These are phyloP conservation scores for Drusus annulatus DNA, from an alignment of 1,140 invertebrate species.

Conservation along the genomic window DNA sequence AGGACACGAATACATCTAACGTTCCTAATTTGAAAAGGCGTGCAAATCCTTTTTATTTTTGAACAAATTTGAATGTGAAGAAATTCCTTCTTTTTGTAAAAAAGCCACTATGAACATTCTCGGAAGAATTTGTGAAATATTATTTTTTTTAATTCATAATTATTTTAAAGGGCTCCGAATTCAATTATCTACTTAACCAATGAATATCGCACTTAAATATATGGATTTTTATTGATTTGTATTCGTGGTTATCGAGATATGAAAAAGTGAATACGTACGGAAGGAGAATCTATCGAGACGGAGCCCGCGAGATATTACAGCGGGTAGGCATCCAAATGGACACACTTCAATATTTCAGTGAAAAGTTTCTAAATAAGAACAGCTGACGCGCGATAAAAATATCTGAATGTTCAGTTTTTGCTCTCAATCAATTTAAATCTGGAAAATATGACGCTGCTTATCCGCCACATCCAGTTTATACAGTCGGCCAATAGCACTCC, in stretches of 20 bases:
- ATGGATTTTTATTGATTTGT: too few relatives aligned
- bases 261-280: too few relatives aligned
- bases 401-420: constrained; percentile 26
- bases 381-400: constrained; percentile 31
- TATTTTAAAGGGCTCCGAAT: too few relatives aligned
- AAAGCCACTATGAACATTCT: too few relatives aligned
- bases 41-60: neutral
- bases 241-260: too few relatives aligned
- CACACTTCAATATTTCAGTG: constrained; percentile 17
- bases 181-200: too few relatives aligned
- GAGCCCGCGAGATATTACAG: neutral
- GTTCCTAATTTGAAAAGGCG: constrained; percentile 27
- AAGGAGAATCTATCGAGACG: too few relatives aligned
- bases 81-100: too few relatives aligned
- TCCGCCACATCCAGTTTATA: constrained; percentile 13
- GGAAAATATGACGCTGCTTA: constrained; percentile 36
- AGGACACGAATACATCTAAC: constrained; percentile 29
- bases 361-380: constrained; percentile 24
- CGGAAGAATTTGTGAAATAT: too few relatives aligned
- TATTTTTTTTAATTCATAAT: too few relatives aligned
- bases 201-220: too few relatives aligned
- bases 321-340: constrained; percentile 7
- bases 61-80: neutral
- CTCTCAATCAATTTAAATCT: constrained; percentile 39
- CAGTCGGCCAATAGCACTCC: constrained; percentile 3